These are phyloP conservation scores for Malthinus seriepunctatus DNA, from an alignment of 2,888 invertebrate genomes.

Conservation along the genomic window DNA sequence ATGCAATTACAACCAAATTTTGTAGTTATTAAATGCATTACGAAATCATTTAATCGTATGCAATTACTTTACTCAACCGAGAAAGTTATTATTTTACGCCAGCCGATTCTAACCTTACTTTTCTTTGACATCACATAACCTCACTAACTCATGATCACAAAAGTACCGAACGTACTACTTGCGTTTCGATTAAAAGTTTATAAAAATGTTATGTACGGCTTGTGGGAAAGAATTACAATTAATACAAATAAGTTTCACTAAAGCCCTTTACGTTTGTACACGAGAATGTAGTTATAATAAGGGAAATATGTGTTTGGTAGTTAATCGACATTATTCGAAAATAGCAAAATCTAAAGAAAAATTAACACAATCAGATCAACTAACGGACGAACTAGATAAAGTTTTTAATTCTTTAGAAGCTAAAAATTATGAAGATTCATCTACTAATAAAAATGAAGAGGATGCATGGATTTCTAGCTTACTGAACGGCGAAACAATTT, in stretches of 20 bases:
- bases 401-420: no score
- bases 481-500: no score
- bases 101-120: conserved; percentile 16
- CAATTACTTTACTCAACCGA: no score
- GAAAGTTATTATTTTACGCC: conserved; percentile 24
- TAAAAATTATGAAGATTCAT: neutral
- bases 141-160: neutral
- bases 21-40: no score
- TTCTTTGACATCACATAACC: conserved; percentile 22
- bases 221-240: conserved; percentile 7
- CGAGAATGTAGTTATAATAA: conserved; percentile 2
- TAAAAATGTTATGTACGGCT: conserved; percentile 1
- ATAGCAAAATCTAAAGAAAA: neutral
- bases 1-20: no score
- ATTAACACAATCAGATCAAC: no score
- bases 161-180: no score
- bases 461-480: neutral
- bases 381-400: no score
- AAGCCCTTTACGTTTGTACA: conserved; percentile 14
- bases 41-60: no score
- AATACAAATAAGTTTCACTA: conserved; percentile 6
- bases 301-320: neutral
- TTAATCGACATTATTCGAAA: neutral
- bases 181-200: neutral
- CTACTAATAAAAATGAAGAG: neutral